These are phyloP conservation scores for Nixonia krombeini DNA, from an alignment of 1,140 invertebrate species.

Conservation along the genomic window DNA sequence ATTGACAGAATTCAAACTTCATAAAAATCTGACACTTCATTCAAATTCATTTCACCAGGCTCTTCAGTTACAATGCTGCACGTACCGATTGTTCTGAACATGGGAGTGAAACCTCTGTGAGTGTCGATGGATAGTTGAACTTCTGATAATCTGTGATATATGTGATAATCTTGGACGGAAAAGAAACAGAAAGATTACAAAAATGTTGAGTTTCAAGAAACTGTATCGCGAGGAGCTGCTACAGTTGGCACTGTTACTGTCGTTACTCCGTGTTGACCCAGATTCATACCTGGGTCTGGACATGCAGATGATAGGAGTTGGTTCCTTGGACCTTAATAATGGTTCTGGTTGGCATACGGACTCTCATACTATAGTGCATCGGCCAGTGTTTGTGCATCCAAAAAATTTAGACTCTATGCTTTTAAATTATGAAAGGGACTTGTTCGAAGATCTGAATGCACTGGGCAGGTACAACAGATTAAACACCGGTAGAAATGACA, in stretches of 20 bases:
- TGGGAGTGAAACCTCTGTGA: constrained; percentile 46
- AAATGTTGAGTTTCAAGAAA: constrained; percentile 83
- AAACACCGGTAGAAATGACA: constrained; percentile 64
- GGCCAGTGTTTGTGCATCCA: constrained; percentile 77
- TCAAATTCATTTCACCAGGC: no score
- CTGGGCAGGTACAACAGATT: constrained; percentile 74
- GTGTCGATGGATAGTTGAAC: constrained; percentile 4
- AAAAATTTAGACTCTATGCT: constrained; percentile 83
- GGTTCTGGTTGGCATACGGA: constrained; percentile 77
- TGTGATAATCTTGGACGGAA: constrained; percentile 15
- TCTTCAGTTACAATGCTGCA: no score
- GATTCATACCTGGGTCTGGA: constrained; percentile 77
- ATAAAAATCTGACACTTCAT: no score
- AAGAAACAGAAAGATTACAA: constrained; percentile 27
- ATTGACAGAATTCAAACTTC: no score
- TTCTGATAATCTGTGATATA: constrained; percentile 22
- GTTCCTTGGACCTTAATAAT: constrained; percentile 76
- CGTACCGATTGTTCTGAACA: constrained; percentile 24
- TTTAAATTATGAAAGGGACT: constrained; percentile 79
- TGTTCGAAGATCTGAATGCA: constrained; percentile 84
- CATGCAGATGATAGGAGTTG: constrained; percentile 70
- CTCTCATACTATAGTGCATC: constrained; percentile 70
- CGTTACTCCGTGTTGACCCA: constrained; percentile 81
- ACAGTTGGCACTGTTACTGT: constrained; percentile 83
- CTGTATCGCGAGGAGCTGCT: constrained; percentile 83